Conservation (phyloP, 2,888 invertebrate species). For the Nephrocerus scutellatus region DNA sequence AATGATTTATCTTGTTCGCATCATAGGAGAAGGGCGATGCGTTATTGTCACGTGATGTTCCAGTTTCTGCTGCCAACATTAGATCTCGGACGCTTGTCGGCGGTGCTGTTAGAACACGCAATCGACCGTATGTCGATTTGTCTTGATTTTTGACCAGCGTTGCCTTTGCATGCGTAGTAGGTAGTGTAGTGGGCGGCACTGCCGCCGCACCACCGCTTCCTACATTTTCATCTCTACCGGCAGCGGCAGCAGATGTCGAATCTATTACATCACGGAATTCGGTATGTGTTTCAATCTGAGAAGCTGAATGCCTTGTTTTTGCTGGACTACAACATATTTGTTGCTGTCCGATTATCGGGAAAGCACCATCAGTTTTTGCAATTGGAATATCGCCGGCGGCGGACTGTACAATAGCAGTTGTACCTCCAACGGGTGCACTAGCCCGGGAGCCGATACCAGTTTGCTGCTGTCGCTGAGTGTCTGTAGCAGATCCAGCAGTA, state of each 20-base stretch:
- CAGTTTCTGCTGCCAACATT: conserved; percentile 38
- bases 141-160: conserved; percentile 43
- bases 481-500: too few relatives aligned
- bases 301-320: conserved; percentile 25
- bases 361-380: conserved; percentile 14
- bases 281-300: conserved; percentile 27
- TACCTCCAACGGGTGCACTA: too few relatives aligned
- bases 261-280: conserved; percentile 21
- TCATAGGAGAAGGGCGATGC: conserved; percentile 34
- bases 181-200: neutral
- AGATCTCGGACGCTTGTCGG: conserved; percentile 52
- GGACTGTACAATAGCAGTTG: too few relatives aligned
- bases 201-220: conserved; percentile 8
- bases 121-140: conserved; percentile 64
- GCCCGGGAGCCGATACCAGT: too few relatives aligned
- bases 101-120: conserved; percentile 63
- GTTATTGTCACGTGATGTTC: conserved; percentile 31
- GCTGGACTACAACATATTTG: conserved; percentile 25
- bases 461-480: too few relatives aligned
- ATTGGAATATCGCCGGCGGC: too few relatives aligned
- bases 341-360: too few relatives aligned
- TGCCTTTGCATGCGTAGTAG: neutral
- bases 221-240: conserved; percentile 15
- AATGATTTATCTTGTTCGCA: conserved; percentile 18
- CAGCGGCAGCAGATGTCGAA: conserved; percentile 17